Evolutionary conservation across 2,888 invertebrate species (phyloP), one percentile per base, ranked within the genome.

Genomic region (Agriopis leucophaearia): DNA sequence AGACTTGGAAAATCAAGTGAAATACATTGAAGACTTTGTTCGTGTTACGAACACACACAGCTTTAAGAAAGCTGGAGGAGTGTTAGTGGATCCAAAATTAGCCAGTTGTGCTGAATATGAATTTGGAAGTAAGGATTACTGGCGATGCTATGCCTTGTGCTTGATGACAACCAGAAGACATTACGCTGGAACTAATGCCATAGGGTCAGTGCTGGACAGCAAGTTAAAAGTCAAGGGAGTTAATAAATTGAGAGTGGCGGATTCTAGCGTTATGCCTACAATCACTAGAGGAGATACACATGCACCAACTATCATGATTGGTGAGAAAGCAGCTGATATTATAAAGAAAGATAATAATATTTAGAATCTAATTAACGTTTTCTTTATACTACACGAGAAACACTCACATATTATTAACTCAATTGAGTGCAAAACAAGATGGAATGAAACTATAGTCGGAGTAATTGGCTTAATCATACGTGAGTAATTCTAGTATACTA

Each of bases 191-290:
- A 96, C 97, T 0, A 95, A 95, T 61, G 96, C 96, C 79, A 96
- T 97, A 97, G 97, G 96, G 0, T 94, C 96, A 0, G 97, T 97
- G 0, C 96, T 97, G 0, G 95, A 96, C 83, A 92, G 95, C 0
- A 84, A 95, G 45, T 83, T 97, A 2, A 66, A 63, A 1, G 84
- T 84, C 0, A 60, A 54, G 4, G 79, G 81, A 1, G 79, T 84
- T 0, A 59, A 72, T 0, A 68, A 58, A 8, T 58, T 84, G 5
- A 75, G 83, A 12, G 82, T 85, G 6, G 81, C 72, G 0, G 86
- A 86, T 60, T 79, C 80, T 12, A 86, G 86, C 57, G 71, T 82
- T 0, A 85, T 96, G 92, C 96, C 96, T 0, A 84, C 84, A n/a
- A 93, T 94, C 0, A 86, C 91, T 0, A 94, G 94, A 0, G 95